phyloP scores from a whole-genome alignment of 1,140 invertebrate genomes.

The Ridgeia piscesae region DNA sequence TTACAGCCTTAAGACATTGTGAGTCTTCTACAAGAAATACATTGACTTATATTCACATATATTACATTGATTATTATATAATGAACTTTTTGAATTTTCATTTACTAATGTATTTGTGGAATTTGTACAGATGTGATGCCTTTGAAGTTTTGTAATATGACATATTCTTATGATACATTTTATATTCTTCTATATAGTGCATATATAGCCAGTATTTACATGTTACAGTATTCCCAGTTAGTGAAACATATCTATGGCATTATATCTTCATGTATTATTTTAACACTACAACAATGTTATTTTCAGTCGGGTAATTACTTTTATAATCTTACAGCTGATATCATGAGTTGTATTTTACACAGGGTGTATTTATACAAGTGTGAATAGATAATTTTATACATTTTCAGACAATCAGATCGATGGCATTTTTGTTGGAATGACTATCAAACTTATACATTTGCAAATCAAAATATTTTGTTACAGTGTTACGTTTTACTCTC shows the following conservation, averaged over 20 bases:
- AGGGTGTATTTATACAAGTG: not conserved
- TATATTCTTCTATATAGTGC: not conserved
- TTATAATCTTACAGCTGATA: not conserved
- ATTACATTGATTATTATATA: not conserved
- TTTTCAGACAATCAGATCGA: conserved; percentile 5
- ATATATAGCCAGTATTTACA: not conserved
- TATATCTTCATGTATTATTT: not conserved
- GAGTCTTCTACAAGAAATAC: not conserved
- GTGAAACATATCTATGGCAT: not conserved
- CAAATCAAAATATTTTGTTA: not conserved
- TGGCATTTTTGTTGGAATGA: not conserved
- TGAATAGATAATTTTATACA: not conserved
- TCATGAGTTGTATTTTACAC: not conserved
- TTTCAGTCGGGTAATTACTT: not conserved
- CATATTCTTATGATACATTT: not conserved
- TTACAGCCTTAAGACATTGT: no score
- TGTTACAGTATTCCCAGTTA: not conserved
- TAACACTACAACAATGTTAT: not conserved
- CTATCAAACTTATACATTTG: not conserved
- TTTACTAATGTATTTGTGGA: not conserved
- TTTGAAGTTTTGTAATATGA: not conserved
- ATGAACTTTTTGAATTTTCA: not conserved
- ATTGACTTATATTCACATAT: no score
- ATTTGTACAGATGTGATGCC: not conserved
- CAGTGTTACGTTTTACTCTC: not conserved